phyloP scores from a whole-genome alignment of 2,113 vertebrate genomes.

The Malaclemys terrapin region DNA sequence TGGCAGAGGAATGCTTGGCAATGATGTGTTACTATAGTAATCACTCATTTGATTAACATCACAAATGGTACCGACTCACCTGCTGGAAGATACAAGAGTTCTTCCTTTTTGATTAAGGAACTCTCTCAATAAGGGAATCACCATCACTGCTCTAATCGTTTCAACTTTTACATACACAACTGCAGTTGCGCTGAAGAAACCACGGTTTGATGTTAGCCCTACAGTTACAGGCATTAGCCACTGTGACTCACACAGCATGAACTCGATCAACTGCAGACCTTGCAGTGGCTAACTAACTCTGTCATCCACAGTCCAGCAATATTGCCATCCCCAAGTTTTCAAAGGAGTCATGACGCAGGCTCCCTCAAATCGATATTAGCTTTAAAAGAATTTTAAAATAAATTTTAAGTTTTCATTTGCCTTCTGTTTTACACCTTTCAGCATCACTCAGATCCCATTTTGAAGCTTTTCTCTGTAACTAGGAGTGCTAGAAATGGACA shows the following conservation, averaged over 20 bases:
- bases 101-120: not conserved
- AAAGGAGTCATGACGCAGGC: not conserved
- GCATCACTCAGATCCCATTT: not conserved
- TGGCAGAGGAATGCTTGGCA: slow-evolving; percentile 68
- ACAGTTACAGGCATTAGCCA: not conserved
- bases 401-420: not conserved
- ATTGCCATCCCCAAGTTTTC: not conserved
- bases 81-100: not conserved
- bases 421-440: not conserved
- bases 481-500: not conserved
- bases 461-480: not conserved
- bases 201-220: not conserved
- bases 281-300: not conserved
- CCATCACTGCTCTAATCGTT: not conserved
- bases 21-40: slow-evolving; percentile 83
- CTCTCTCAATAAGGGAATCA: no score
- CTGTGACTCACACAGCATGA: not conserved
- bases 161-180: not conserved
- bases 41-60: slow-evolving; percentile 51
- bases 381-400: not conserved
- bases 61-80: not conserved
- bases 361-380: not conserved
- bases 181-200: not conserved
- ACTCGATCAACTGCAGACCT: not conserved
- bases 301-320: not conserved